A percentile compares a stretch with the other conserved stretches of the same genome.
These are phyloP conservation scores for Pitta sordida DNA, from an alignment of 2,113 vertebrate species.

Conservation along the genomic window DNA sequence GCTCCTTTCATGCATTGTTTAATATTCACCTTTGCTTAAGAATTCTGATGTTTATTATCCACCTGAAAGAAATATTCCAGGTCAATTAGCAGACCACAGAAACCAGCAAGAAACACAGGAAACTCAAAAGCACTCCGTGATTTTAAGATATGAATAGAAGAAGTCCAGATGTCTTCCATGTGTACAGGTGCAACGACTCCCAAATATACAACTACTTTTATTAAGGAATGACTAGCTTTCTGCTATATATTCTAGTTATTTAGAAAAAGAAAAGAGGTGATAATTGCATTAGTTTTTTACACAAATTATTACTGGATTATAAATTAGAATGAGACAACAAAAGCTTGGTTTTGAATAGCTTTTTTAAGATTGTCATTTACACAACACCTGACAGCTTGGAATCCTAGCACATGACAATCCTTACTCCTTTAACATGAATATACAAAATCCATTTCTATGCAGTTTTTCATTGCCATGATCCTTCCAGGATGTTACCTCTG, in stretches of 20 bases:
- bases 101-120: background rate
- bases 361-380: background rate
- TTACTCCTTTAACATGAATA: background rate
- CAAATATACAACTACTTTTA: background rate
- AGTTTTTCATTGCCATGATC: background rate
- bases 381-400: background rate
- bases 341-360: background rate
- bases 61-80: background rate
- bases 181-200: accelerated
- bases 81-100: background rate
- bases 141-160: background rate
- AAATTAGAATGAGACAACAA: background rate
- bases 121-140: background rate
- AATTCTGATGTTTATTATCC: background rate
- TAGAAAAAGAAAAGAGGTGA: background rate
- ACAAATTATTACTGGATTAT: background rate
- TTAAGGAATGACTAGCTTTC: background rate
- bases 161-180: background rate
- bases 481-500: background rate
- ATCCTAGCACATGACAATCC: background rate
- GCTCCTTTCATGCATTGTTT: background rate
- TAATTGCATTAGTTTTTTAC: background rate
- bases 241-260: background rate
- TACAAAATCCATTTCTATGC: background rate
- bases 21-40: background rate